These are phyloP conservation scores for Stenodema calcarata DNA, from an alignment of 2,888 invertebrate genomes.

Conservation along the genomic window DNA sequence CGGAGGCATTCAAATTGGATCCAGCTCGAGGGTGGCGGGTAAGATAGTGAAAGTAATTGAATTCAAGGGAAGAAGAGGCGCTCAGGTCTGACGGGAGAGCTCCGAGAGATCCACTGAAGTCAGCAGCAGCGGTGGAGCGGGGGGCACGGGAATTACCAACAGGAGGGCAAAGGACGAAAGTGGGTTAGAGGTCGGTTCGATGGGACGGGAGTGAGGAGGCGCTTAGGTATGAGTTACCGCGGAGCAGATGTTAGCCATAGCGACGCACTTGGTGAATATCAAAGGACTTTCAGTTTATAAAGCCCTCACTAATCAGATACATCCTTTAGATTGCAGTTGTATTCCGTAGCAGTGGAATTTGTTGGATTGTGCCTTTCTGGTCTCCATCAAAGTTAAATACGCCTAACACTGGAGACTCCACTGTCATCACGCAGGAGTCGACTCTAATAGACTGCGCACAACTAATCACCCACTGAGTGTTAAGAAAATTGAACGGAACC, in stretches of 20 bases:
- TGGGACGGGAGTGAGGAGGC: neutral
- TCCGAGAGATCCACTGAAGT: neutral
- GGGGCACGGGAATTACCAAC: neutral
- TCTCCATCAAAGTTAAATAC: too few relatives aligned
- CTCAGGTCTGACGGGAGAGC: neutral
- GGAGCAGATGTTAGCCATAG: constrained; percentile 40
- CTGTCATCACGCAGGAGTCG: too few relatives aligned
- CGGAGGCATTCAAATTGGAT: constrained; percentile 4
- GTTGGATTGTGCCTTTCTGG: neutral
- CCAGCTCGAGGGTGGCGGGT: neutral
- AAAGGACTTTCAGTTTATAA: constrained; percentile 38
- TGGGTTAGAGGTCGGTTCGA: constrained; percentile 29
- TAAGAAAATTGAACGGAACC: too few relatives aligned
- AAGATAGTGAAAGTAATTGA: constrained; percentile 31
- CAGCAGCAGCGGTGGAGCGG: neutral
- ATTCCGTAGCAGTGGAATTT: neutral
- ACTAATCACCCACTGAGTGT: too few relatives aligned
- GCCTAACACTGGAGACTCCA: too few relatives aligned
- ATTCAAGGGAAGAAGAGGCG: neutral
- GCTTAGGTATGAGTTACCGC: constrained; percentile 24
- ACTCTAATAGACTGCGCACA: too few relatives aligned
- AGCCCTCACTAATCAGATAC: constrained; percentile 17
- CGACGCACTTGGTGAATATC: constrained; percentile 37
- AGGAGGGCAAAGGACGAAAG: constrained; percentile 21
- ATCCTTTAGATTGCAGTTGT: neutral